Evolutionary conservation across 1,140 invertebrate genomes (phyloP).

Genomic region (Drosophila tristis): DNA sequence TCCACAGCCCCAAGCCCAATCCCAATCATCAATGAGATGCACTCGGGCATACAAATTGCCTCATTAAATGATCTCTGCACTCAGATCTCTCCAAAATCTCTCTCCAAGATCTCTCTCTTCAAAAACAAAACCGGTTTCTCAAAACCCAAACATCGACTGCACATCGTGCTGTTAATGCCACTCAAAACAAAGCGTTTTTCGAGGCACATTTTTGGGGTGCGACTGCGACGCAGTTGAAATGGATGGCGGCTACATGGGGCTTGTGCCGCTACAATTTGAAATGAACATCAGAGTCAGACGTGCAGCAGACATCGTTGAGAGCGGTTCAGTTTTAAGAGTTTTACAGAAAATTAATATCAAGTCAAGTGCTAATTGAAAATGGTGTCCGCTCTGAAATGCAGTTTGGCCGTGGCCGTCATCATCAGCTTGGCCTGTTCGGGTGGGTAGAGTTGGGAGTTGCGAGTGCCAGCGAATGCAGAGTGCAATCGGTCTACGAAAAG

Average conservation of each 20-base stretch:
- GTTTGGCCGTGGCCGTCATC: constrained; percentile 75
- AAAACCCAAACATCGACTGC: neutral
- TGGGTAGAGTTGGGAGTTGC: constrained; percentile 41
- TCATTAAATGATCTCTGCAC: constrained; percentile 13
- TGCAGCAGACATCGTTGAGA: constrained; percentile 63
- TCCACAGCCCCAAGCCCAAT: too few species aligned
- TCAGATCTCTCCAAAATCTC: neutral
- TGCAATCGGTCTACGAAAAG: constrained; percentile 5
- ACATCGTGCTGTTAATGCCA: constrained; percentile 8
- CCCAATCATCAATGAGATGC: neutral
- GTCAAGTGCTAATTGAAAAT: constrained; percentile 49
- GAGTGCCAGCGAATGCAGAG: neutral
- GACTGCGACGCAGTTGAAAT: neutral
- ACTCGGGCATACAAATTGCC: neutral
- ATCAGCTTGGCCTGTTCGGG: constrained; percentile 72
- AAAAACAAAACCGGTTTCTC: constrained; percentile 30
- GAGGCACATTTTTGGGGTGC: constrained; percentile 13
- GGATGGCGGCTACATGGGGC: neutral
- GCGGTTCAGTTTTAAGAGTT: constrained; percentile 44
- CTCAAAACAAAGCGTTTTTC: constrained; percentile 34
- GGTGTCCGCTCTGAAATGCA: constrained; percentile 72
- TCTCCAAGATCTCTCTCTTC: too few species aligned
- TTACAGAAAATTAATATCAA: constrained; percentile 3
- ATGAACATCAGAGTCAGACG: constrained; percentile 51
- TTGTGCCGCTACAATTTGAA: constrained; percentile 12